Evolutionary conservation across 2,113 vertebrate genomes (phyloP), one percentile per base, ranked within the genome.

Genomic region (Alligator sinensis): DNA sequence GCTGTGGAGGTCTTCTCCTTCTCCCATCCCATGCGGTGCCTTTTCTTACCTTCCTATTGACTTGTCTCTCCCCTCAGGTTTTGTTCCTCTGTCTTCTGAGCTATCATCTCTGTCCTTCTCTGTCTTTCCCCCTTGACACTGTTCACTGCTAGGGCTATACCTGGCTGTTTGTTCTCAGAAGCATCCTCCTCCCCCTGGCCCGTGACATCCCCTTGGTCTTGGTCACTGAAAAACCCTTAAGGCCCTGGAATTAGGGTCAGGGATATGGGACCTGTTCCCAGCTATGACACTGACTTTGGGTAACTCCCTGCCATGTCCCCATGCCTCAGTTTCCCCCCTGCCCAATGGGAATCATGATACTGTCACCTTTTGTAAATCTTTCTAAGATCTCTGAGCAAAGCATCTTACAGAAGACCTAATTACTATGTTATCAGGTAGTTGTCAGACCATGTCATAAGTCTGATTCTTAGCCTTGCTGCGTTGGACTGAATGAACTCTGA

Each of bases 301-400:
- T 47, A 47, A 5, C 47, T 81, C 2, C 0, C 34, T 2, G 1
- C 81, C 27, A 18, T 16, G 8, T 4, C 28, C 28, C 28, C 5
- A n/a, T 30, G 28, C 64, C 64, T 30, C 15, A 66, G 64, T 66
- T 66, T 66, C 28, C 64, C 28, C 27, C 16, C 15, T 30, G 16
- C n/a, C 28, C 28, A n/a, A n/a, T 7, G 4, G 28, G 64, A 16
- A 66, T n/a, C 15, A 13, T 66, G 16, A 15, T 14, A n/a, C 25
- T n/a, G 59, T 47, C 47, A 47, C 8, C 47, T 47, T 47, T 47
- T 47, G 47, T 47, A 47, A 47, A 47, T 47, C 47, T 47, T 47
- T 47, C 47, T 47, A 8, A 47, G 47, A 47, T 47, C 47, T 47
- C 47, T 47, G 47, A 47, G 47, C 7, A 47, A 47, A 47, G 47